phyloP scores from a whole-genome alignment of 2,797 vertebrate species.

The Myioborus miniatus region DNA sequence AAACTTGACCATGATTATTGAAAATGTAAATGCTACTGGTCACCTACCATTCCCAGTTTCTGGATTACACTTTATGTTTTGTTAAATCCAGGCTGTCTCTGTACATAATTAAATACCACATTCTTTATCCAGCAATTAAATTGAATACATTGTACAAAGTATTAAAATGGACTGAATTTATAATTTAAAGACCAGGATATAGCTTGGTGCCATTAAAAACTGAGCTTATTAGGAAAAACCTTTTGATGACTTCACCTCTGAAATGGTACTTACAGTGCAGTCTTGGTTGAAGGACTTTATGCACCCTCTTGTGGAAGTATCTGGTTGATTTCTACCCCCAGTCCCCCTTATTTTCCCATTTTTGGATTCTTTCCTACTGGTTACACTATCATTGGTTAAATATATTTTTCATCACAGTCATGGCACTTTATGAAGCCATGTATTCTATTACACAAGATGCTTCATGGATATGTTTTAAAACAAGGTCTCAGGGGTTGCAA shows the following conservation, averaged over 20 bases:
- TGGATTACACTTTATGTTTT: conserved; percentile 19
- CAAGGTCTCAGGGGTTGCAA: background rate
- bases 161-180: conserved; percentile 22
- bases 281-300: no score
- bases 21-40: conserved; percentile 24
- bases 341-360: background rate
- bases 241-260: background rate
- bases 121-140: conserved; percentile 38
- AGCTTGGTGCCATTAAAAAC: background rate
- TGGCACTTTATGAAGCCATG: background rate
- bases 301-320: background rate
- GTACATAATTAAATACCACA: background rate
- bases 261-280: background rate
- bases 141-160: background rate
- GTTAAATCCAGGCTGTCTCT: background rate
- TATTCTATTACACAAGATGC: background rate
- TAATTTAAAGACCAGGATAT: conserved; percentile 6
- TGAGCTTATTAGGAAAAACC: background rate
- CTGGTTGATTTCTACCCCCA: background rate
- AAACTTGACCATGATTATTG: conserved; percentile 20
- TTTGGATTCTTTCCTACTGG: background rate
- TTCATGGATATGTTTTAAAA: background rate
- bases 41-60: conserved; percentile 2
- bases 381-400: background rate
- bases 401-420: background rate